Percentiles rank a stretch among this genome's conserved stretches.
Conservation (phyloP, 2,113 vertebrate genomes). For the Otis tarda region DNA sequence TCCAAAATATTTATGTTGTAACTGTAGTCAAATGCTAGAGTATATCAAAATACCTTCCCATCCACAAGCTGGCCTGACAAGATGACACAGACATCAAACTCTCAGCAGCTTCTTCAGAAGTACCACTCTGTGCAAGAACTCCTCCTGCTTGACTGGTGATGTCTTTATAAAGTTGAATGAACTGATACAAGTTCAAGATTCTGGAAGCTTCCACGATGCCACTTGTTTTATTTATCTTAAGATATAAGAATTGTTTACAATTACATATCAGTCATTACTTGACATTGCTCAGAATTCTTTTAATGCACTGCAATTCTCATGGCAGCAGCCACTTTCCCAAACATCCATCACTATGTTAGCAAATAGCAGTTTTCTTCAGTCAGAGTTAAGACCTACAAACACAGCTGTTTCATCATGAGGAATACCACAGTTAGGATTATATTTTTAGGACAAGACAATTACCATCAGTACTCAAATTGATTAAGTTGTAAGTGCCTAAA, state of each 20-base stretch:
- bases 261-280: not conserved
- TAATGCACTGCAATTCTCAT: not conserved
- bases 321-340: not conserved
- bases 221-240: slow-evolving; percentile 93
- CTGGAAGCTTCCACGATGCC: slow-evolving; percentile 91
- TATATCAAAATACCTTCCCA: slow-evolving; percentile 86
- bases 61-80: slow-evolving; percentile 97
- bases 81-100: slow-evolving; percentile 79
- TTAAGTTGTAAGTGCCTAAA: not conserved
- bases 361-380: not conserved
- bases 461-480: not conserved
- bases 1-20: not conserved
- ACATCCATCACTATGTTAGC: not conserved
- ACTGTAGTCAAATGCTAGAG: not conserved
- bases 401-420: not conserved
- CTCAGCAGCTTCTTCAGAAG: slow-evolving; percentile 76
- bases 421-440: not conserved
- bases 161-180: slow-evolving; percentile 94
- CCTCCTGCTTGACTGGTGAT: slow-evolving; percentile 91
- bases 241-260: slow-evolving; percentile 35
- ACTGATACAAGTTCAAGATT: slow-evolving; percentile 99
- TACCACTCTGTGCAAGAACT: slow-evolving; percentile 77
- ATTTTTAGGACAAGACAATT: not conserved
- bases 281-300: not conserved
- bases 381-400: not conserved